Percentiles rank a stretch among this genome's conserved stretches.
phyloP scores from a whole-genome alignment of 2,113 vertebrate genomes.

The Thalassarche chlororhynchos region DNA sequence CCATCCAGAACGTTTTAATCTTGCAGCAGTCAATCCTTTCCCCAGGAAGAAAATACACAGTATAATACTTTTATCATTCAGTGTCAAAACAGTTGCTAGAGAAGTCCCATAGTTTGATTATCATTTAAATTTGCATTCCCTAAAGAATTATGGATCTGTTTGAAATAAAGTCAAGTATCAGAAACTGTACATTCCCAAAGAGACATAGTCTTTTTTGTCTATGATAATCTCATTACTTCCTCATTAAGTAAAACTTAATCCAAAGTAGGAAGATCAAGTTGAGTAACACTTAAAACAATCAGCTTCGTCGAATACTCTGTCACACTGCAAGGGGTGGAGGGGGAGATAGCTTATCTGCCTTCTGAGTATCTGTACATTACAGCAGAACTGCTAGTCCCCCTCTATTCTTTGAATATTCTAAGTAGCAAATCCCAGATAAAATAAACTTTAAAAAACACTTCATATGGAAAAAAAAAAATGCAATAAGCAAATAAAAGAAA shows the following conservation, averaged over 20 bases:
- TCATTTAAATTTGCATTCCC: background rate
- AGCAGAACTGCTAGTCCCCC: background rate
- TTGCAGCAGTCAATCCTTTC: background rate
- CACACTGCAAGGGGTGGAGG: background rate
- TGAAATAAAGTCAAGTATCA: background rate
- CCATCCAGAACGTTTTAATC: background rate
- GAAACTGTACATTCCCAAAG: background rate
- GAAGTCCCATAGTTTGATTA: background rate
- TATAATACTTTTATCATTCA: background rate
- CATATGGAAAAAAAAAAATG: too few relatives aligned
- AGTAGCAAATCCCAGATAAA: background rate
- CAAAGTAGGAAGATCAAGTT: slow-evolving; percentile 41
- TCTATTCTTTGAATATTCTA: background rate
- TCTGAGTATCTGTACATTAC: background rate
- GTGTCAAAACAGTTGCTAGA: background rate
- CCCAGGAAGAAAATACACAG: background rate
- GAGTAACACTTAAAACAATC: slow-evolving; percentile 31
- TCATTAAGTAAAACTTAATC: slow-evolving; percentile 50
- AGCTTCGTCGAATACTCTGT: background rate
- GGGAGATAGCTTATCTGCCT: background rate
- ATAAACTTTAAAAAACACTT: background rate
- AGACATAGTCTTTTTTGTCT: background rate
- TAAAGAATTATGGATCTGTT: background rate
- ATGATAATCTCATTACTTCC: slow-evolving; percentile 17
- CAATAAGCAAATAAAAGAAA: background rate